Base-by-base conservation (phyloP, 2,797 vertebrate genomes). In the Pangasius macronema region DNA sequence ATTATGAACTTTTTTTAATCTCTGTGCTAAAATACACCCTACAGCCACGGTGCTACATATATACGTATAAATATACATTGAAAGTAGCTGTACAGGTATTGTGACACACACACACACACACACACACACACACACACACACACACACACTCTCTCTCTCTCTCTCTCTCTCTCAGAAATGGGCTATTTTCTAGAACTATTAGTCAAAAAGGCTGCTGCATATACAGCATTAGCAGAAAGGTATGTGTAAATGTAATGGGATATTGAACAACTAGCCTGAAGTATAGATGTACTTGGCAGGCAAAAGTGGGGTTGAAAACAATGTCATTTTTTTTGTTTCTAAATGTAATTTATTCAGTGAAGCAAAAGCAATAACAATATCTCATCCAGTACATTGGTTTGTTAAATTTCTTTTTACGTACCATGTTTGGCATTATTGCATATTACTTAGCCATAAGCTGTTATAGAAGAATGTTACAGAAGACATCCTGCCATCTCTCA, bases 301-400 rank as follows among this genome's bases (percentile, higher is more conserved):
- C 49, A 86, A 61, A 59, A 57, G 8, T 33, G 24, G 3, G 36
- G 1, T 30, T 76, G 20, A 57, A 75, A 75, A 33, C 80, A 76
- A 30, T 46, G 39, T 22, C 10, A 76, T 65, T 82, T 51, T 73
- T 16, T 83, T 76, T 53, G 8, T 36, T 42, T 49, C 80, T 39
- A 63, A 76, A 87, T 65, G 42, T 39, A 51, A 84, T 68, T 33
- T 57, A 84, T 70, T 70, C 39, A 79, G 63, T 87, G 82, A 75
- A 77, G 49, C 65, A 65, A 77, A 18, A 18, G 9, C 8, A 67
- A 76, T 65, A 51, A 42, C 39, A 82, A 68, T 57, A 33, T 61
- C 16, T 73, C 57, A 63, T 49, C 55, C 42, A 73, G 42, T 68
- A 46, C 30, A 39, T 67, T 3, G 5, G n/a, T 82, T 73, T 57